Base-by-base conservation (phyloP, 2,113 vertebrate genomes). In the Dromaius novaehollandiae region DNA sequence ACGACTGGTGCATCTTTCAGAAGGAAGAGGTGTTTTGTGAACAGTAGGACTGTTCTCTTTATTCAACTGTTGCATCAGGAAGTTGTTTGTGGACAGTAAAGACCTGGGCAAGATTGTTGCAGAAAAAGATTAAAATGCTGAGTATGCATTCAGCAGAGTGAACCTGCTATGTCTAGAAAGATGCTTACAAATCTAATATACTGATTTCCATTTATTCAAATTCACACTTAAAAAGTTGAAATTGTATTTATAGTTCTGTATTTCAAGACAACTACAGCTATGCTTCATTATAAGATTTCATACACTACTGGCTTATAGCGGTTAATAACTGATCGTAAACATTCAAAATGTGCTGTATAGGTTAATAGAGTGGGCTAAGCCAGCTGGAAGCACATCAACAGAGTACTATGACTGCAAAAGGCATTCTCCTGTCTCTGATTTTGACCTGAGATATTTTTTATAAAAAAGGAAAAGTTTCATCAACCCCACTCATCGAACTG, bases 61-160 rank as follows among this genome's bases (percentile, higher is more conserved):
- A 53, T 86, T 82, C 80, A 97, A 64, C 70, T 95, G 95, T 61
- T 97, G 94, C 89, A 96, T 90, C 74, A 97, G 93, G 51, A 95
- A 11, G 7, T 97, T 96, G 87, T 96, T 97, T 71, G 96, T 95
- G 71, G 93, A 48, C 65, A 81, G 85, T 28, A 95, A 91, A 82
- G 94, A 97, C 40, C 94, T 51, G 40, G 79, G 56, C 24, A 40
- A 86, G 9, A 4, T 15, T 63, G 21, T 36, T 40, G 34, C 32
- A 91, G 60, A 80, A 51, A 63, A 66, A 32, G 7, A 13, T 5
- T 7, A 30, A 74, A 20, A 38, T 0, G 1, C 3, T 36, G 9
- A 82, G 13, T 12, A 14, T 5, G n/a, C 19, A 40, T 36, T 22
- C 19, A 21, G 56, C 9, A 71, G 50, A 9, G 24, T 9, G 13